phyloP scores from a whole-genome alignment of 2,888 invertebrate species.

The Asteroscopus sphinx region DNA sequence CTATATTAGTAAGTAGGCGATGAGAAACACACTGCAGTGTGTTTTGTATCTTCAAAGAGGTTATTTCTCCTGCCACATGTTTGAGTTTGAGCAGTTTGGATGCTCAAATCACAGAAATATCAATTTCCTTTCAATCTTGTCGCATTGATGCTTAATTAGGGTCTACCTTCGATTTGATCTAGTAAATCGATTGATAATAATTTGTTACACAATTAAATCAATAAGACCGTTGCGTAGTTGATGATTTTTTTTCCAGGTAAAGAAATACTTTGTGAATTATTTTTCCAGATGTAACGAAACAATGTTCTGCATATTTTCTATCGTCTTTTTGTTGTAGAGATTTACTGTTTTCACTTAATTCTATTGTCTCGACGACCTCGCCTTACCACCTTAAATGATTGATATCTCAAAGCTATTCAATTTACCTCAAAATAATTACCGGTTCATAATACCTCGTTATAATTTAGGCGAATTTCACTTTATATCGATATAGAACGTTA shows the following conservation, averaged over 20 bases:
- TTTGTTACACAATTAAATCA: no score
- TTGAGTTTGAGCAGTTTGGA: not conserved
- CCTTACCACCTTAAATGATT: slow-evolving; percentile 16
- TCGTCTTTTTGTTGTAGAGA: not conserved
- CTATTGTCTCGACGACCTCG: not conserved
- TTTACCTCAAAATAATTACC: slow-evolving; percentile 26
- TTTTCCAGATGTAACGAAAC: no score
- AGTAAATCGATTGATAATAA: no score
- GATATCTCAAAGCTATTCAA: slow-evolving; percentile 22
- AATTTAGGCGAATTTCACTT: slow-evolving; percentile 46
- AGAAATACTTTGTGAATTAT: no score
- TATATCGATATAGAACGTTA: slow-evolving; percentile 37
- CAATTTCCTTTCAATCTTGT: no score
- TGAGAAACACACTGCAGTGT: slow-evolving; percentile 1
- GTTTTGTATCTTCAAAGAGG: slow-evolving; percentile 4
- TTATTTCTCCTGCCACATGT: not conserved
- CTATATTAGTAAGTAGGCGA: not conserved
- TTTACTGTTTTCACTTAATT: not conserved
- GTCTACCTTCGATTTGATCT: no score
- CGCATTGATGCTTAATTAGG: no score
- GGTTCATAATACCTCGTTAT: slow-evolving; percentile 25
- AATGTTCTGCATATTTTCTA: no score
- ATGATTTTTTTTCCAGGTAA: no score
- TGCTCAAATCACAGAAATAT: no score
- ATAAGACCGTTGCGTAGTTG: no score